phyloP scores from a whole-genome alignment of 2,888 invertebrate genomes.

The Linyphia triangularis region DNA sequence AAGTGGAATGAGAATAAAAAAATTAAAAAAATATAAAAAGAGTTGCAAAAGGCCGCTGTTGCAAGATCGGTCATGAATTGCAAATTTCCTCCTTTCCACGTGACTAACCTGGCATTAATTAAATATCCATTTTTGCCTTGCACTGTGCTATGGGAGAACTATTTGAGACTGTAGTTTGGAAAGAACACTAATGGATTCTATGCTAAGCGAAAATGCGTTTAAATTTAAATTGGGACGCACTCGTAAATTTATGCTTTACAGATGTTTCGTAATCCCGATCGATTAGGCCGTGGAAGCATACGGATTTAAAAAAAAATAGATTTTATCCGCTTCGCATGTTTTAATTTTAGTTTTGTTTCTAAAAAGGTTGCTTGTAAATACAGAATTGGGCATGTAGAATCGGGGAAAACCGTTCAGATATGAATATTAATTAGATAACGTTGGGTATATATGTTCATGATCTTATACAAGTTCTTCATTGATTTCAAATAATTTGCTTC shows the following conservation, averaged over 20 bases:
- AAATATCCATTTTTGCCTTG: constrained; percentile 68
- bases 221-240: constrained; percentile 66
- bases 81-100: constrained; percentile 65
- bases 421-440: constrained; percentile 51
- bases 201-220: constrained; percentile 59
- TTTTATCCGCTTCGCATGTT: neutral
- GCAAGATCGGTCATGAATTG: constrained; percentile 69
- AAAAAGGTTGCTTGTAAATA: no score
- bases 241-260: constrained; percentile 73
- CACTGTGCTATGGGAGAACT: constrained; percentile 1
- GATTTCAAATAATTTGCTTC: constrained; percentile 27
- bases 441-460: neutral
- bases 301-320: constrained; percentile 14
- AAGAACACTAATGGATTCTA: constrained; percentile 61
- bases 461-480: constrained; percentile 11
- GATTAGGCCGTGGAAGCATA: constrained; percentile 37
- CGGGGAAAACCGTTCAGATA: neutral
- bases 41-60: constrained; percentile 16
- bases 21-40: constrained; percentile 22
- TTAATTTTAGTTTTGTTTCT: neutral
- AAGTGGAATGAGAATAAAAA: neutral
- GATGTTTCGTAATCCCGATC: constrained; percentile 64
- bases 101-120: constrained; percentile 62
- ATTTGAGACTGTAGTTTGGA: constrained; percentile 10
- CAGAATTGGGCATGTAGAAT: neutral